Evolutionary conservation across 2,888 invertebrate genomes (phyloP), one percentile per base, ranked within the genome.

Genomic region (Eucriotettix oculatus): DNA sequence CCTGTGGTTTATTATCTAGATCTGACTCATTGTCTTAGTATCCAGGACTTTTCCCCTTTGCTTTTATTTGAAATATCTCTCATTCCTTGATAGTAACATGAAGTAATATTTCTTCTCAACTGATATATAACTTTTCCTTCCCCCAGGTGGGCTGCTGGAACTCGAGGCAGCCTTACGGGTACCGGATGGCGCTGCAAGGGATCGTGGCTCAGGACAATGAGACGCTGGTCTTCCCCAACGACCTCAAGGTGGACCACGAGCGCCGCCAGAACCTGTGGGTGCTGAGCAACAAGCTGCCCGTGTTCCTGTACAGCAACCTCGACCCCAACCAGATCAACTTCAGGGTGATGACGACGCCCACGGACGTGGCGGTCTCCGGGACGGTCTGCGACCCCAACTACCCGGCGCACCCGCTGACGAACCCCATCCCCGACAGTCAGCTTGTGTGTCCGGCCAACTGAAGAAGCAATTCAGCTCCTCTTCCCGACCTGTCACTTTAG

Each of bases 221-320:
- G 11, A 81, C 85, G 0, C 73, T 90, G 63, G 76, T 87, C 16
- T 90, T 90, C 69, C 90, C 90, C 0, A 90, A 90, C 68, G 90
- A 90, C 69, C 72, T 90, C 54, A 86, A 86, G 71, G 76, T 90
- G 11, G 90, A 90, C 68, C 79, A 83, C 61, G 85, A 85, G 52
- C 68, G 73, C 11, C 76, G 78, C 52, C 85, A 88, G 68, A 84
- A 78, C 60, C 76, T 90, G 10, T 90, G 90, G 90, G 78, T 89
- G 7, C 77, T 90, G 66, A 83, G 86, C 3, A 90, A 90, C 71
- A 78, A 79, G 40, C 71, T 90, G 62, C 89, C 89, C 1, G 79
- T 84, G 72, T 90, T 83, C 71, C 78, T 90, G 58, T 86, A 83
- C 58, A 79, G 78, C 0, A 74, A 78, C 10, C 71, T 90, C 56